phyloP scores from a whole-genome alignment of 2,113 vertebrate genomes.

The Scomber japonicus region DNA sequence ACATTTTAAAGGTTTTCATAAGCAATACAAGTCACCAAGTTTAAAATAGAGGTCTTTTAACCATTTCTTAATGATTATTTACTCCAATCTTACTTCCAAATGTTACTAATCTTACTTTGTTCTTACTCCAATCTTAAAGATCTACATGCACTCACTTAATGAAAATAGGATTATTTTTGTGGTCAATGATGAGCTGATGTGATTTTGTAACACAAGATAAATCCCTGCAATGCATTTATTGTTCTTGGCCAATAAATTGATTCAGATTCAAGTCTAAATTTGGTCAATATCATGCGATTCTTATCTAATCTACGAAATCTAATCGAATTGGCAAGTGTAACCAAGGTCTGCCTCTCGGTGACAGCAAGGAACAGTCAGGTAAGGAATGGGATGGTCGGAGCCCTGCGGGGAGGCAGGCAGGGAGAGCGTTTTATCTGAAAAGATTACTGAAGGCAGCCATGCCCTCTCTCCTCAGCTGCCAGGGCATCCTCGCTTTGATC shows the following conservation, averaged over 20 bases:
- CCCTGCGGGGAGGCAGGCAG: constrained; percentile 5
- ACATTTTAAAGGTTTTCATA: background rate
- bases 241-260: background rate
- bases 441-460: constrained; percentile 67
- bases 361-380: constrained; percentile 49
- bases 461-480: constrained; percentile 57
- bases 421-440: constrained; percentile 53
- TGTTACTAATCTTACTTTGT: no score
- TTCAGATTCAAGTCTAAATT: constrained; percentile 30
- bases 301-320: constrained; percentile 44
- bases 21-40: no score
- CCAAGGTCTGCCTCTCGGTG: constrained; percentile 19
- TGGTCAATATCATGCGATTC: constrained; percentile 22
- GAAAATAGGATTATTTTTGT: background rate
- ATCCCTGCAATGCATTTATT: constrained; percentile 3
- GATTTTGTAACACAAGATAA: background rate
- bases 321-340: constrained; percentile 35
- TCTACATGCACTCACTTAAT: background rate
- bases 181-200: background rate
- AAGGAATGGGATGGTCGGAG: constrained; percentile 12
- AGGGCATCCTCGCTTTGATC: constrained; percentile 69
- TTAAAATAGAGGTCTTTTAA: no score
- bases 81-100: no score
- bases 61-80: no score
- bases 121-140: no score